Conservation (phyloP, 2,113 vertebrate species). For the Cephalopholis sonnerati region DNA sequence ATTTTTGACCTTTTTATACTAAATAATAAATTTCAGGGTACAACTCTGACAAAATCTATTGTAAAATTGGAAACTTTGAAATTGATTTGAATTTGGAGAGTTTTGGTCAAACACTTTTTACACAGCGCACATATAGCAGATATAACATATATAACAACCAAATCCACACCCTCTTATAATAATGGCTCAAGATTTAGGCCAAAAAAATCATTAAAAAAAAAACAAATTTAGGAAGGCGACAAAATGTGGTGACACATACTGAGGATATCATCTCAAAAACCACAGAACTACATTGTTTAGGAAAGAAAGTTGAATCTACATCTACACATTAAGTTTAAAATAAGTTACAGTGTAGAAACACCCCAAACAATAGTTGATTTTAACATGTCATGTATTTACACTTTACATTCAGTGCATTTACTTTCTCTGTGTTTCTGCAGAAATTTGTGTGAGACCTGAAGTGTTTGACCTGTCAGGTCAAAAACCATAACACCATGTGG, state of each 20-base stretch:
- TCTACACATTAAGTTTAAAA: neutral
- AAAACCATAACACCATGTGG: slow-evolving; percentile 71
- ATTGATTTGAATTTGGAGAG: neutral
- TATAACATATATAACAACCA: neutral
- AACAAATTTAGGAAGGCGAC: too few relatives aligned
- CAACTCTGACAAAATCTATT: neutral
- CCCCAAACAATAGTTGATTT: neutral
- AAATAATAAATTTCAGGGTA: neutral
- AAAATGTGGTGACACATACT: neutral
- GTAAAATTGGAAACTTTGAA: neutral
- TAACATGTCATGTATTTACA: neutral
- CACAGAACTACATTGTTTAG: neutral
- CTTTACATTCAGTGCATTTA: neutral
- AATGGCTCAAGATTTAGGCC: too few relatives aligned
- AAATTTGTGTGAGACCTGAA: slow-evolving; percentile 9
- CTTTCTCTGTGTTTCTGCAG: slow-evolving; percentile 32
- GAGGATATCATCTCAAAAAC: neutral
- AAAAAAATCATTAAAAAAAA: too few relatives aligned
- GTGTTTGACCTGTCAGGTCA: neutral
- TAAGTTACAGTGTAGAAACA: neutral
- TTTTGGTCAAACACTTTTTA: neutral
- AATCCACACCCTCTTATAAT: too few relatives aligned
- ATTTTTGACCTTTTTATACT: neutral
- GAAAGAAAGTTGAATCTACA: neutral
- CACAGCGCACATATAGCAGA: neutral